A percentile compares a stretch with the other conserved stretches of the same genome.
phyloP scores from a whole-genome alignment of 2,797 vertebrate species.

The Cacajao melanocephalus region DNA sequence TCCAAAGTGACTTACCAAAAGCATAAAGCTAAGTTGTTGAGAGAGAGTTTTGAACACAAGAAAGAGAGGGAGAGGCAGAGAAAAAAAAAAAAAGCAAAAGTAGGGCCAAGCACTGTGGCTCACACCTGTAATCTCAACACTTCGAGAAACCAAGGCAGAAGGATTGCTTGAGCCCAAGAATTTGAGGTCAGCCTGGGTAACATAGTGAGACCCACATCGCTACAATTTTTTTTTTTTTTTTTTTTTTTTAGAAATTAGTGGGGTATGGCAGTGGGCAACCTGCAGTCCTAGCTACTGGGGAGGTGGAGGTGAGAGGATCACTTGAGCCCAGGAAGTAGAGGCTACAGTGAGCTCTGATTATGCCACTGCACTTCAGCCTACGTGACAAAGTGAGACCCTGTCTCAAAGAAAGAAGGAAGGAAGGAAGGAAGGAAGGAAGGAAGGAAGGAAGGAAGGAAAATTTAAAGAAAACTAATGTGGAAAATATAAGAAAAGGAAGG shows the following conservation, averaged over 20 bases:
- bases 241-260: neutral
- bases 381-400: neutral
- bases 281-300: neutral
- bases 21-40: neutral
- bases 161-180: neutral
- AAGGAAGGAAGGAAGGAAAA: neutral
- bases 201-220: neutral
- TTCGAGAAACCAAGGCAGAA: neutral
- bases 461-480: neutral
- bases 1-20: neutral
- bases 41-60: neutral
- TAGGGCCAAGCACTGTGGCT: neutral
- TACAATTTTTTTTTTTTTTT: neutral
- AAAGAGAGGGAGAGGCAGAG: neutral
- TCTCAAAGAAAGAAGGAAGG: neutral
- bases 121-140: neutral
- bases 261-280: neutral
- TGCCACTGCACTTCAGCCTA: neutral
- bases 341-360: neutral
- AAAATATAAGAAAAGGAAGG: neutral
- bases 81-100: neutral
- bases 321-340: neutral
- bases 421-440: neutral
- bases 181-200: neutral
- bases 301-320: neutral